A percentile compares a stretch with the other conserved stretches of the same genome.
phyloP scores from a whole-genome alignment of 2,888 invertebrate genomes.

The Lochmaea crataegi region DNA sequence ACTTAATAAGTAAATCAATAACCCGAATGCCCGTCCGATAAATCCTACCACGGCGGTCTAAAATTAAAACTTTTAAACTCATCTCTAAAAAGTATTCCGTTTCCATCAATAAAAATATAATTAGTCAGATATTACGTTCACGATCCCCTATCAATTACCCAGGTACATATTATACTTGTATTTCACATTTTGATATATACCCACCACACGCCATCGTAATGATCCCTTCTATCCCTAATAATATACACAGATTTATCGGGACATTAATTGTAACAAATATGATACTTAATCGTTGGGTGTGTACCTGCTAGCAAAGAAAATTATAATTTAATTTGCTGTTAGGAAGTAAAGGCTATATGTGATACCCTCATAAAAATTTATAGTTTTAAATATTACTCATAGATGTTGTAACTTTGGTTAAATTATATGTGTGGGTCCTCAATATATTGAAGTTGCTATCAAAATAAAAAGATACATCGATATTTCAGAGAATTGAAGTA shows the following conservation, averaged over 20 bases:
- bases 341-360: not conserved
- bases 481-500: no score
- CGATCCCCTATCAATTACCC: not conserved
- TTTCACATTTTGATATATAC: not conserved
- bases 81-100: no score
- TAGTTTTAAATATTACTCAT: not conserved
- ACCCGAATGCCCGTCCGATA: no score
- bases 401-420: not conserved
- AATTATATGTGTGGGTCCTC: not conserved
- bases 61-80: no score
- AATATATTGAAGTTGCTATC: not conserved
- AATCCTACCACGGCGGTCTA: no score
- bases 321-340: no score
- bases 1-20: no score
- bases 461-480: not conserved
- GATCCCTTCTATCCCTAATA: not conserved
- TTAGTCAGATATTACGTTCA: not conserved
- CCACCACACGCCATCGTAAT: not conserved
- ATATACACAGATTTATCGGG: not conserved
- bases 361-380: not conserved
- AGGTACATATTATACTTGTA: not conserved
- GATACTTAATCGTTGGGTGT: slow-evolving; percentile 1
- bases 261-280: slow-evolving; percentile 5
- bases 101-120: not conserved
- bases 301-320: not conserved